Evolutionary conservation across 1,140 invertebrate species (phyloP).

Genomic region (Globodera ellingtonae): DNA sequence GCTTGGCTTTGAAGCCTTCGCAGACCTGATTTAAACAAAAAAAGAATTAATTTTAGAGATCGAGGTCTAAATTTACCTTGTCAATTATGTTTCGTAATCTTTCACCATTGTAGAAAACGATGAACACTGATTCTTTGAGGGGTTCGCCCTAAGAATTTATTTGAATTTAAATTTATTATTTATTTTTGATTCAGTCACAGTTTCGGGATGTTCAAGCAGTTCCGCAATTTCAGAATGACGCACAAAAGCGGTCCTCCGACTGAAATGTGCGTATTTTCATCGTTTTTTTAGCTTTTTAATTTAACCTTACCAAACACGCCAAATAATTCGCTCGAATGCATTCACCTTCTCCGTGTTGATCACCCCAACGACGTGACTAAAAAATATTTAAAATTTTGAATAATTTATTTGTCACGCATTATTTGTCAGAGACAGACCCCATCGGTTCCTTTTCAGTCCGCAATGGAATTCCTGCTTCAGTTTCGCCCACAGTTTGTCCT

Average conservation of each 20-base stretch:
- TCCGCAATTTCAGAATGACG: slow-evolving; percentile 66
- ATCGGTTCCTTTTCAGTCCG: slow-evolving; percentile 53
- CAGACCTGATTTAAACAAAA: slow-evolving; percentile 39
- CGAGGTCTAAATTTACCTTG: slow-evolving; percentile 54
- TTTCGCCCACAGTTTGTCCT: slow-evolving; percentile 42
- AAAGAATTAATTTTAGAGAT: slow-evolving; percentile 10
- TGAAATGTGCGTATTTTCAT: slow-evolving; percentile 24
- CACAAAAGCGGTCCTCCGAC: slow-evolving; percentile 63
- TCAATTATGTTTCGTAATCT: slow-evolving; percentile 66
- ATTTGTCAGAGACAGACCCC: slow-evolving; percentile 26
- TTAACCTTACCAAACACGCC: slow-evolving; percentile 47
- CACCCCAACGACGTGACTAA: slow-evolving; percentile 60
- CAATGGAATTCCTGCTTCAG: slow-evolving; percentile 43
- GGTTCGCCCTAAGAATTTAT: slow-evolving; percentile 62
- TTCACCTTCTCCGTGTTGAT: slow-evolving; percentile 58
- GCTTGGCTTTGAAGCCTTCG: slow-evolving; percentile 64
- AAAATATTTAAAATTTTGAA: slow-evolving; percentile 24
- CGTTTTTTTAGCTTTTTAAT: neutral
- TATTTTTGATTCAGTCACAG: slow-evolving; percentile 35
- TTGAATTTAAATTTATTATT: slow-evolving; percentile 26
- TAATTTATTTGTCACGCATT: neutral
- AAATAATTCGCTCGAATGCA: slow-evolving; percentile 61
- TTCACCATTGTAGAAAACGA: slow-evolving; percentile 68
- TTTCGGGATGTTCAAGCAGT: slow-evolving; percentile 55
- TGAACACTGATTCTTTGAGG: slow-evolving; percentile 67